Percentiles rank a stretch among this genome's conserved stretches.
These are phyloP conservation scores for Melieria crassipennis DNA, from an alignment of 2,888 invertebrate genomes.

Conservation along the genomic window DNA sequence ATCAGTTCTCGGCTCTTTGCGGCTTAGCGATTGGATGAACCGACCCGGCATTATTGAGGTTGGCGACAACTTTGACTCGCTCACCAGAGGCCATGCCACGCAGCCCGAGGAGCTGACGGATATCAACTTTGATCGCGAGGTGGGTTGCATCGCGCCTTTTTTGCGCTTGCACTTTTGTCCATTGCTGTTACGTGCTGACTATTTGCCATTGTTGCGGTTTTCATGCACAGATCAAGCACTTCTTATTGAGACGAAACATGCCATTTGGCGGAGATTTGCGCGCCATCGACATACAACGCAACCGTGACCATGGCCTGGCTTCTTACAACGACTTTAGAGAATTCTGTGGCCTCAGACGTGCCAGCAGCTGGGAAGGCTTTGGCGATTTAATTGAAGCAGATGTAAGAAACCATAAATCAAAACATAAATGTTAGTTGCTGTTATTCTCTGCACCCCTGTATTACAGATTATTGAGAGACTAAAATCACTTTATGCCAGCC, in stretches of 20 bases:
- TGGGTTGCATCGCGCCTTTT: constrained; percentile 31
- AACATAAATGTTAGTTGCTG: constrained; percentile 2
- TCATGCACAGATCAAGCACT: constrained; percentile 71
- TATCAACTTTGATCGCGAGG: constrained; percentile 74
- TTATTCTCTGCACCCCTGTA: neutral
- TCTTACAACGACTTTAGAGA: constrained; percentile 81
- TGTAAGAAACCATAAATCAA: constrained; percentile 52
- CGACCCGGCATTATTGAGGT: constrained; percentile 69
- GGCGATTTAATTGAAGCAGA: constrained; percentile 73
- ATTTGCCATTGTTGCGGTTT: constrained; percentile 16
- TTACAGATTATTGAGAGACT: constrained; percentile 71
- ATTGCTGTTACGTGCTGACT: constrained; percentile 13
- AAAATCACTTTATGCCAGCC: constrained; percentile 73
- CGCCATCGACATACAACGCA: constrained; percentile 85
- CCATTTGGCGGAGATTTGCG: constrained; percentile 83
- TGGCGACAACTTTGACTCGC: constrained; percentile 73
- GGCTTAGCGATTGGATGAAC: constrained; percentile 69
- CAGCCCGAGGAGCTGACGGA: constrained; percentile 83
- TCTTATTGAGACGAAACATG: constrained; percentile 74
- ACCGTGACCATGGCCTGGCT: constrained; percentile 86
- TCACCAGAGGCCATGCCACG: constrained; percentile 78
- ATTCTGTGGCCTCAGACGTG: constrained; percentile 78
- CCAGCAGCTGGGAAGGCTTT: constrained; percentile 76
- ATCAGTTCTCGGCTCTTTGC: constrained; percentile 63
- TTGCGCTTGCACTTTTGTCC: constrained; percentile 17